A percentile compares a stretch with the other conserved stretches of the same genome.
Evolutionary conservation across 2,113 vertebrate species (phyloP).

Genomic region (Gadus chalcogrammus): DNA sequence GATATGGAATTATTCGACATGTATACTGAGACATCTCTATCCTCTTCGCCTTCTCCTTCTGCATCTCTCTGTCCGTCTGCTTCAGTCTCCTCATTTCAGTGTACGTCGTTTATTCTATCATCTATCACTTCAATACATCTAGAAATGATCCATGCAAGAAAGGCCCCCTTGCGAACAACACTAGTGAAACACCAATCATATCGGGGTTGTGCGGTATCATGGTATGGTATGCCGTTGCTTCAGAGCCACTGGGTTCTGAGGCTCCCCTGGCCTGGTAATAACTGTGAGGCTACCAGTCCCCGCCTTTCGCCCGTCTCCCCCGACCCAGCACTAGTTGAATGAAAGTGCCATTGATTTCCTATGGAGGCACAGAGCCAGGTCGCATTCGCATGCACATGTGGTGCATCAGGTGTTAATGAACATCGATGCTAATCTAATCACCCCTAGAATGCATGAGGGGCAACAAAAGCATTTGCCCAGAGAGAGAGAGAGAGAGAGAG

Average conservation of each 20-base stretch:
- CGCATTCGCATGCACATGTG: slow-evolving; percentile 29
- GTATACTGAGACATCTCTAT: slow-evolving; percentile 9
- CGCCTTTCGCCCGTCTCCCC: slow-evolving; percentile 20
- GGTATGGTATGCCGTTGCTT: slow-evolving; percentile 17
- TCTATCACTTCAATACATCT: neutral
- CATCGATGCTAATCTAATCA: slow-evolving; percentile 57
- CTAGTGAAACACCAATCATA: too few relatives aligned
- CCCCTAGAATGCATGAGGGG: slow-evolving; percentile 1
- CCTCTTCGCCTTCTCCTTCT: neutral
- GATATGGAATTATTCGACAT: slow-evolving; percentile 34
- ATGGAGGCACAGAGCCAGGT: slow-evolving; percentile 46
- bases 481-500: too few relatives aligned
- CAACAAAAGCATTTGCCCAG: neutral
- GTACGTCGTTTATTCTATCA: neutral
- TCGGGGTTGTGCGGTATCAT: neutral
- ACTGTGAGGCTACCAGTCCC: slow-evolving; percentile 27
- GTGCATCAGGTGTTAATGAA: slow-evolving; percentile 64
- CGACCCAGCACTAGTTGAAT: slow-evolving; percentile 37
- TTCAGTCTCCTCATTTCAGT: neutral
- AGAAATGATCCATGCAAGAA: too few relatives aligned
- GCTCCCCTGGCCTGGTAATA: slow-evolving; percentile 44
- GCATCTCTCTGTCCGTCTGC: neutral
- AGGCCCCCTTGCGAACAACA: too few relatives aligned
- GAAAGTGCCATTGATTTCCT: slow-evolving; percentile 68
- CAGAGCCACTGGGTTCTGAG: slow-evolving; percentile 19